Base-by-base conservation (phyloP, 2,797 vertebrate genomes). In the Sebastes dallii region DNA sequence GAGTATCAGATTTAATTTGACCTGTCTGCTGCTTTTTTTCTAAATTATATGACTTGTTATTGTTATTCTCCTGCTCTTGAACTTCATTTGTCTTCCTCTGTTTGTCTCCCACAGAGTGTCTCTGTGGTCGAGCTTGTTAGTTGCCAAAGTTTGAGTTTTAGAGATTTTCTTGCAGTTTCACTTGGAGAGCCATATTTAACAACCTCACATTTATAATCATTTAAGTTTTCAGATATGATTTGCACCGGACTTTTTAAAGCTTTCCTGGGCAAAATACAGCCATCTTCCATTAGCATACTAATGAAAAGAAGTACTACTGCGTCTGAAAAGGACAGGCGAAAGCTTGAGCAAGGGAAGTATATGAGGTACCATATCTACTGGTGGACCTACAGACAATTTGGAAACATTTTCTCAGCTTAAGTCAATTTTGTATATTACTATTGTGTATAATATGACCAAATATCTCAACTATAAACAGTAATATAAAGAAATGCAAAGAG, bases 161-260 rank as follows among this genome's bases (percentile, higher is more conserved):
- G 46, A 58, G 2, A 32, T 72, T 56, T 71, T 4, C 0, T 59
- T 70, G 50, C 16, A 74, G 42, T 66, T 78, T 34, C 22, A 22
- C 55, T 72, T 20, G 3, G 8, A 16, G 32, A 78, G 42, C 16
- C 22, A 4, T 52, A 36, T 75, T 75, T 46, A 75, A 42, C 39
- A 73, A 14, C 13, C 27, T 75, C 10, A 66, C 5, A 72, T 77
- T 74, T 66, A n/a, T 46, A 42, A 55, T 75, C 22, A 52, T 71
- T 66, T 5, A 60, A 59, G 20, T 72, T 80, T 60, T 34, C 29
- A 64, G 25, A 68, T 11, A 61, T 25, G 27, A 64, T 74, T 76
- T 65, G 6, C 20, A 55, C 12, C 14, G 20, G 12, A 25, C n/a
- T 55, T 13, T 80, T 80, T 58, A 62, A 58, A 72, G 54, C 54